phyloP scores from a whole-genome alignment of 2,797 vertebrate genomes.

The Poecilia wingei region DNA sequence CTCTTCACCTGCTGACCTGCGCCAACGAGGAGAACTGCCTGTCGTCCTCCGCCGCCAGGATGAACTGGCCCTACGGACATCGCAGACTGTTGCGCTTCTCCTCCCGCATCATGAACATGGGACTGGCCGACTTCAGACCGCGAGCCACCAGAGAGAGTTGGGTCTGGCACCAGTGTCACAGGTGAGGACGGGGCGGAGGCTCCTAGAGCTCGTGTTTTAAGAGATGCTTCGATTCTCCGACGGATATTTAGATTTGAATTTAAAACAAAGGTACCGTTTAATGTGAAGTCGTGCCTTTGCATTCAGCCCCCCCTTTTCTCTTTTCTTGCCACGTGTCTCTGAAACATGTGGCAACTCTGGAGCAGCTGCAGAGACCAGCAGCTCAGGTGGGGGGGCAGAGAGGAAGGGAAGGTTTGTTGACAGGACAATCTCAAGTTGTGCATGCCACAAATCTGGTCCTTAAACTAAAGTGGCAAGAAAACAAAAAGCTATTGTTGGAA shows the following conservation, averaged over 20 bases:
- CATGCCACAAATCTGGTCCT: background rate
- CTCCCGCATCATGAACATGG: constrained; percentile 94
- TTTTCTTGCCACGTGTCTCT: background rate
- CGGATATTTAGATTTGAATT: constrained; percentile 19
- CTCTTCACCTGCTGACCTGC: constrained; percentile 90
- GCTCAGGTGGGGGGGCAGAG: background rate
- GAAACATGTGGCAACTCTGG: background rate
- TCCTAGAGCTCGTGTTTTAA: background rate
- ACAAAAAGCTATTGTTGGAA: background rate
- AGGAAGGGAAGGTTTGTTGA: background rate
- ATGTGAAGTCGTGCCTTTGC: background rate
- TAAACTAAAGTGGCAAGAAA: background rate
- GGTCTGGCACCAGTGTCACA: constrained; percentile 98
- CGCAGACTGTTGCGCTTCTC: constrained; percentile 96
- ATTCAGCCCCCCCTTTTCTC: background rate
- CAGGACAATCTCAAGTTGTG: background rate
- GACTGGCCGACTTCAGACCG: constrained; percentile 91
- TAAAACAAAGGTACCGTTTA: background rate
- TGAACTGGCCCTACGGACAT: constrained; percentile 93
- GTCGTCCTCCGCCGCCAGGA: constrained; percentile 87
- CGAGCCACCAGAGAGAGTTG: constrained; percentile 88
- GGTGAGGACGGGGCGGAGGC: constrained; percentile 70
- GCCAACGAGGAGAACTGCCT: constrained; percentile 96
- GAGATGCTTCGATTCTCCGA: background rate
- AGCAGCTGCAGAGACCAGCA: background rate